These are phyloP conservation scores for Misgurnus anguillicaudatus DNA, from an alignment of 2,113 vertebrate genomes.

Conservation along the genomic window DNA sequence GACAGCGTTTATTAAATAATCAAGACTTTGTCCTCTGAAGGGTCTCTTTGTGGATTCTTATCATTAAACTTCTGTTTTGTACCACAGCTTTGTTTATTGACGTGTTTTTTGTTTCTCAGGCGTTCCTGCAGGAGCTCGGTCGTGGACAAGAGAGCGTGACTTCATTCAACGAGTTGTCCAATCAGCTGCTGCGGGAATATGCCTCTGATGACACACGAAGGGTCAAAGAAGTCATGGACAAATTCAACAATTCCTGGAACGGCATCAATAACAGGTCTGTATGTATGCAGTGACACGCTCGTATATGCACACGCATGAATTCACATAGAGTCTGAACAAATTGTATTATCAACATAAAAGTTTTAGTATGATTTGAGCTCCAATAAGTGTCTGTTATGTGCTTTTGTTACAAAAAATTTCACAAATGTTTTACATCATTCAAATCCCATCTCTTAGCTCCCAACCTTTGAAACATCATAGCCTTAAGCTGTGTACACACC, in stretches of 20 bases:
- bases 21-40: not conserved
- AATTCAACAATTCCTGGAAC: slow-evolving; percentile 83
- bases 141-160: slow-evolving; percentile 79
- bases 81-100: not conserved
- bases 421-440: too few relatives aligned
- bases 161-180: slow-evolving; percentile 87
- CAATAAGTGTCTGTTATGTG: too few relatives aligned
- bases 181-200: slow-evolving; percentile 87
- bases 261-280: slow-evolving; percentile 86
- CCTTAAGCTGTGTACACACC: too few relatives aligned
- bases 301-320: not conserved
- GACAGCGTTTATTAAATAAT: too few relatives aligned
- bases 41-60: not conserved
- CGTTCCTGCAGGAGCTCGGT: slow-evolving; percentile 84
- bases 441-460: too few relatives aligned
- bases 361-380: too few relatives aligned
- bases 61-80: not conserved
- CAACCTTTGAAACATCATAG: too few relatives aligned
- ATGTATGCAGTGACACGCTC: not conserved
- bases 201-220: slow-evolving; percentile 86
- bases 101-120: slow-evolving; percentile 37
- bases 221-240: slow-evolving; percentile 88
- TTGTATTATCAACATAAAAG: too few relatives aligned
- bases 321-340: too few relatives aligned
- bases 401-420: too few relatives aligned